phyloP scores from a whole-genome alignment of 2,888 invertebrate species.

The Drosophila cognata region DNA sequence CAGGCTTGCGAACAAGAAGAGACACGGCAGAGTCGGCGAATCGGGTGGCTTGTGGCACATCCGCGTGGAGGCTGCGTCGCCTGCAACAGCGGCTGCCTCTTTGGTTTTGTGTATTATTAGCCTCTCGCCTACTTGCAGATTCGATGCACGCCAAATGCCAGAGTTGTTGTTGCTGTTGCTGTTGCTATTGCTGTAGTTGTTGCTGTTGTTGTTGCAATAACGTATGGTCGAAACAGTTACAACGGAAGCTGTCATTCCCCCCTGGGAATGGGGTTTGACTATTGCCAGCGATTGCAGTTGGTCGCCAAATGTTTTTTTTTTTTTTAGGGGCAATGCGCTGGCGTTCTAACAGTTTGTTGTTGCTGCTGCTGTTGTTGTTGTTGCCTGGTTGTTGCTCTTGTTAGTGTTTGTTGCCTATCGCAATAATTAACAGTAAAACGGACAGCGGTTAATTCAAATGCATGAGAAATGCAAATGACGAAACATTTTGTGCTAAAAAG shows the following conservation, averaged over 20 bases:
- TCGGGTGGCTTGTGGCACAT: conserved; percentile 43
- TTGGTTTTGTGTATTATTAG: conserved; percentile 74
- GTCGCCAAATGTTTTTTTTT: conserved; percentile 32
- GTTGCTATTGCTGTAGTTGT: conserved; percentile 48
- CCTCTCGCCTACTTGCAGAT: conserved; percentile 82
- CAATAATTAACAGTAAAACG: conserved; percentile 79
- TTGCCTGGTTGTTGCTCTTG: conserved; percentile 36
- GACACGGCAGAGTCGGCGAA: not conserved
- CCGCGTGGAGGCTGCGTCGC: conserved; percentile 49
- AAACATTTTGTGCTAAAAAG: conserved; percentile 72
- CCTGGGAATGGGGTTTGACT: conserved; percentile 69
- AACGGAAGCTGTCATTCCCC: conserved; percentile 80
- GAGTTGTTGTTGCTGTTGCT: conserved; percentile 39
- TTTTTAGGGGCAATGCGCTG: conserved; percentile 38
- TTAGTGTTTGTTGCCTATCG: conserved; percentile 66
- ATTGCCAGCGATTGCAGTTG: conserved; percentile 48
- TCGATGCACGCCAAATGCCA: conserved; percentile 81
- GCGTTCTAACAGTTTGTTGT: conserved; percentile 35
- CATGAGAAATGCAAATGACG: conserved; percentile 77
- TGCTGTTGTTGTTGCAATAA: conserved; percentile 69
- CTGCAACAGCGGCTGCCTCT: conserved; percentile 11
- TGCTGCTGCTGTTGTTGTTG: conserved; percentile 26
- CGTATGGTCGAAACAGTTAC: conserved; percentile 78
- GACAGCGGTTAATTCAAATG: conserved; percentile 78
- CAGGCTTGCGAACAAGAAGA: conserved; percentile 19